Evolutionary conservation across 2,113 vertebrate genomes (phyloP), one percentile per base, ranked within the genome.

Genomic region (Microtus richardsoni): DNA sequence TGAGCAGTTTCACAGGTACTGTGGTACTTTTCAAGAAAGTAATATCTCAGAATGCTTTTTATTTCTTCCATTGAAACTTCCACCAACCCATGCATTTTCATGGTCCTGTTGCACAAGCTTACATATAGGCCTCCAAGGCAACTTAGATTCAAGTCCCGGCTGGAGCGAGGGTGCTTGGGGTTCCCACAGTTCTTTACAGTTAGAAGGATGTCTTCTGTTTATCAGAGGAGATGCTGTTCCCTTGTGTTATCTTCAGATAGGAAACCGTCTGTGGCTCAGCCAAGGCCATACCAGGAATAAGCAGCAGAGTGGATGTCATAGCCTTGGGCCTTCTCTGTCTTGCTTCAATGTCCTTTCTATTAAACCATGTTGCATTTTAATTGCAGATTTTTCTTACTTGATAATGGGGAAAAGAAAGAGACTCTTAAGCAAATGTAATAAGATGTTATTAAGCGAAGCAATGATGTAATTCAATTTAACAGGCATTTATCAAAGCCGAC

Each of bases 1-100:
- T 97, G 99, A 99, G 98, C 99, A 99, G 77, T 99, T 99, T 98
- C 99, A 99, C 98, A 99, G 99, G 99, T 99, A 97, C 49, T 91
- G 24, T 93, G 14, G 22, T 79, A 4, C 83, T 73, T 33, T 84
- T 36, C 0, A 3, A 5, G 5, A 17, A 77, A n/a, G n/a, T 26
- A 49, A 24, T 49, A 26, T n/a, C 16, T 70, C 91, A 83, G 30
- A 12, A 66, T 82, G 24, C 14, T 68, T n/a, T 60, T 75, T 28
- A 3, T 60, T 19, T 19, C 30, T 91, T 93, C 28, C 44, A n/a
- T 68, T 54, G 9, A 19, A n/a, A 21, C 3, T 3, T 28, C n/a
- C 30, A 39, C 19, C 28, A 39, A 78, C 36, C 52, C 71, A 77
- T 60, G 49, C 26, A 44, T 64, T 93, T 83, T 93, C 36, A 6